Percentiles rank a stretch among this genome's conserved stretches.
These are phyloP conservation scores for Paedocypris micromegethes DNA, from an alignment of 2,797 vertebrate genomes.

Conservation along the genomic window DNA sequence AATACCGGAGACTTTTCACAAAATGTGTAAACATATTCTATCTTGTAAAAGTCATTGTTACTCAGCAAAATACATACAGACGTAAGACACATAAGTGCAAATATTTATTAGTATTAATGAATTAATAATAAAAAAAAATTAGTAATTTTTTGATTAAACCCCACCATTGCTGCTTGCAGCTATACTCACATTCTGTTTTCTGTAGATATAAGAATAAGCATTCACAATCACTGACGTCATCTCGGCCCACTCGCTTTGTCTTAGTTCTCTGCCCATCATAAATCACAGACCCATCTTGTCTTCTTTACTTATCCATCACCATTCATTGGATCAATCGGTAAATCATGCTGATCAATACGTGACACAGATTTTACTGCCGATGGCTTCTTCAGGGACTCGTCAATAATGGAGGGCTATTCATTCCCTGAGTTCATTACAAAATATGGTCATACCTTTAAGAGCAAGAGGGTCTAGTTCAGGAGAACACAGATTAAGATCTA, in stretches of 20 bases:
- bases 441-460: constrained; percentile 38
- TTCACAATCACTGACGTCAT: constrained; percentile 1
- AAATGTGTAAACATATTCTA: too few relatives aligned
- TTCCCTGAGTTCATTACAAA: constrained; percentile 48
- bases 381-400: constrained; percentile 44
- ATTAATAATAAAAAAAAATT: too few relatives aligned
- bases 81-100: too few relatives aligned
- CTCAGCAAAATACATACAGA: too few relatives aligned
- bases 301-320: constrained; percentile 57
- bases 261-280: constrained; percentile 15
- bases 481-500: not conserved
- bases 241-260: constrained; percentile 16
- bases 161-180: too few relatives aligned
- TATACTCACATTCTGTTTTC: too few relatives aligned
- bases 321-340: constrained; percentile 50
- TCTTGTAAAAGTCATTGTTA: too few relatives aligned
- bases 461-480: not conserved
- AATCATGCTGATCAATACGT: constrained; percentile 61
- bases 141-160: too few relatives aligned
- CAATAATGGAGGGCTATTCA: constrained; percentile 42
- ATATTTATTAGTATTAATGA: too few relatives aligned
- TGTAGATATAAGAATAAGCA: too few relatives aligned
- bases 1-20: too few relatives aligned
- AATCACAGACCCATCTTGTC: constrained; percentile 39
- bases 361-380: constrained; percentile 56